These are phyloP conservation scores for Siderastrea siderea DNA, from an alignment of 92 coral and sea anemone species.

Conservation along the genomic window DNA sequence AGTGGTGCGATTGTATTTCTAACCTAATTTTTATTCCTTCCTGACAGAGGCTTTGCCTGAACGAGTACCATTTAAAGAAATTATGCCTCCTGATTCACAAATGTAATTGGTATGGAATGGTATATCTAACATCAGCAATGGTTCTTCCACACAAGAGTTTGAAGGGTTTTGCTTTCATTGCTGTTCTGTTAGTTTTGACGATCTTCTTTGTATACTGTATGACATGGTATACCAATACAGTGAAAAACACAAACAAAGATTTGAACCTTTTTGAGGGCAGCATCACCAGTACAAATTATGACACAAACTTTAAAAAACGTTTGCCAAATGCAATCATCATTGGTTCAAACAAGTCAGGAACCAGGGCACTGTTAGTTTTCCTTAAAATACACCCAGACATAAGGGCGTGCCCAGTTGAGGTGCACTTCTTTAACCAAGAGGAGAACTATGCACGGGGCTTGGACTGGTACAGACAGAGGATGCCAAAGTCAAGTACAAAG, in stretches of 20 bases:
- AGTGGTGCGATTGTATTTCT: background rate
- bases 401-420: slow-evolving; percentile 85
- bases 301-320: slow-evolving; percentile 49
- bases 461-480: slow-evolving; percentile 86
- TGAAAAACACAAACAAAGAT: background rate
- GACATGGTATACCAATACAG: background rate
- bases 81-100: slow-evolving; percentile 9
- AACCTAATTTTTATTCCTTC: background rate
- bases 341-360: slow-evolving; percentile 95
- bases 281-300: background rate
- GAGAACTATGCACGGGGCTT: slow-evolving; percentile 83
- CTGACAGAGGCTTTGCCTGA: slow-evolving; percentile 5
- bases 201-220: slow-evolving; percentile 22
- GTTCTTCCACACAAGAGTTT: background rate
- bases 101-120: background rate
- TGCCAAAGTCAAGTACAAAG: slow-evolving; percentile 72
- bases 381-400: slow-evolving; percentile 92
- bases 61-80: background rate
- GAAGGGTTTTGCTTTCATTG: background rate
- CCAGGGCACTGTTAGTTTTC: slow-evolving; percentile 94
- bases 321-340: slow-evolving; percentile 93
- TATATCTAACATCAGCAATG: background rate
- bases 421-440: slow-evolving; percentile 88
- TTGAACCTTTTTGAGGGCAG: background rate
- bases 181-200: background rate